Evolutionary conservation across 64 coral and sea anemone species (phyloP).

Genomic region (Hydrozoanthus tunicans): DNA sequence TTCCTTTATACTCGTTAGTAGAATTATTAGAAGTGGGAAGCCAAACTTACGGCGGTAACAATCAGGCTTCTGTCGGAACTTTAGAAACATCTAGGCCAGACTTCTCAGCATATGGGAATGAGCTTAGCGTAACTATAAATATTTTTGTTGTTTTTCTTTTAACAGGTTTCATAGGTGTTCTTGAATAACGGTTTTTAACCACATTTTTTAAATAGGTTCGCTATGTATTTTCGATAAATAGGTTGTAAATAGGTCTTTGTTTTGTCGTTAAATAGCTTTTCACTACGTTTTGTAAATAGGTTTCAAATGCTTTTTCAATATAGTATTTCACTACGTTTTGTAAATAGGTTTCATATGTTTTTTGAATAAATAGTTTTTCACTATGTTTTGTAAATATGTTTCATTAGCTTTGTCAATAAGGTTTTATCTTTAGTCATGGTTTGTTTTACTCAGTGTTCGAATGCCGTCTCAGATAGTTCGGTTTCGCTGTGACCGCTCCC

Average conservation of each 20-base stretch:
- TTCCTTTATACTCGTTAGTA: slow-evolving; percentile 16
- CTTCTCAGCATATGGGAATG: slow-evolving; percentile 26
- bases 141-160: not conserved
- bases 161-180: not conserved
- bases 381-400: too few relatives aligned
- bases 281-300: not conserved
- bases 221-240: not conserved
- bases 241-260: not conserved
- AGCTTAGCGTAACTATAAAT: not conserved
- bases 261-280: too few relatives aligned
- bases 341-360: not conserved
- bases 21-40: slow-evolving; percentile 35
- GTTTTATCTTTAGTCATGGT: too few relatives aligned
- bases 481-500: too few relatives aligned
- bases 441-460: too few relatives aligned
- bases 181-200: not conserved
- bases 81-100: slow-evolving; percentile 3
- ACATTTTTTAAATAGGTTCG: not conserved
- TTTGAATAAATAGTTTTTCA: not conserved
- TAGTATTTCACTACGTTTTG: not conserved
- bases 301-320: not conserved
- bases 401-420: too few relatives aligned
- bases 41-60: not conserved
- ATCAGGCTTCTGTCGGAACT: slow-evolving; percentile 22
- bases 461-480: too few relatives aligned